Evolutionary conservation across 2,888 invertebrate species (phyloP).

Genomic region (Chymomyza fuscimana): DNA sequence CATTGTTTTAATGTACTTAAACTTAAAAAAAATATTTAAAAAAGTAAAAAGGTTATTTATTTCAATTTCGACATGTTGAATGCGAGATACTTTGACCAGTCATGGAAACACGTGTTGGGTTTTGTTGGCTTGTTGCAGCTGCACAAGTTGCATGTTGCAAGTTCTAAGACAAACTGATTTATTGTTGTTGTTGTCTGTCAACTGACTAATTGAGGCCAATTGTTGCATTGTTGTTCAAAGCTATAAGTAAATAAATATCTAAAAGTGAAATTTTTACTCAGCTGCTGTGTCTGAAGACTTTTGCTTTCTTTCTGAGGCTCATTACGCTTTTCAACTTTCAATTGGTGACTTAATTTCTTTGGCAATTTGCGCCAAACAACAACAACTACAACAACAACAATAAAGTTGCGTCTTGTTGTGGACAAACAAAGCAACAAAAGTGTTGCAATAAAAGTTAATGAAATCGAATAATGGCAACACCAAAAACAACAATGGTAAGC

Average conservation of each 20-base stretch:
- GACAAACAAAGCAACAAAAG: constrained; percentile 43
- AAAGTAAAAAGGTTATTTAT: neutral
- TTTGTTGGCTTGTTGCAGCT: neutral
- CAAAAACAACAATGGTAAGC: constrained; percentile 35
- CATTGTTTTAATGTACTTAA: constrained; percentile 29
- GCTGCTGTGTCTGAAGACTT: constrained; percentile 39
- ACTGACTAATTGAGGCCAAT: constrained; percentile 36
- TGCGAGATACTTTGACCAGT: neutral
- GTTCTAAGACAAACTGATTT: neutral
- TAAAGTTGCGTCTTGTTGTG: neutral
- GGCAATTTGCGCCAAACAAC: constrained; percentile 18
- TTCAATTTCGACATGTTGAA: neutral
- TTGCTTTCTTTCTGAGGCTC: constrained; percentile 53
- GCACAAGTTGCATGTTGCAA: neutral
- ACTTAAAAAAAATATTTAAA: neutral
- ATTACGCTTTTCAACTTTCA: constrained; percentile 57
- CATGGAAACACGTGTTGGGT: neutral
- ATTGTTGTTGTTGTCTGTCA: neutral
- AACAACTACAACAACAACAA: constrained; percentile 9
- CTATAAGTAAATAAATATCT: neutral
- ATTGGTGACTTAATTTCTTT: constrained; percentile 71
- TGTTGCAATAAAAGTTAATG: constrained; percentile 71
- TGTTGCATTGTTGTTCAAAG: constrained; percentile 42
- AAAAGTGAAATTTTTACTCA: constrained; percentile 59
- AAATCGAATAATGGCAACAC: constrained; percentile 61